phyloP scores from a whole-genome alignment of 2,113 vertebrate species.

The Sciurus niger region DNA sequence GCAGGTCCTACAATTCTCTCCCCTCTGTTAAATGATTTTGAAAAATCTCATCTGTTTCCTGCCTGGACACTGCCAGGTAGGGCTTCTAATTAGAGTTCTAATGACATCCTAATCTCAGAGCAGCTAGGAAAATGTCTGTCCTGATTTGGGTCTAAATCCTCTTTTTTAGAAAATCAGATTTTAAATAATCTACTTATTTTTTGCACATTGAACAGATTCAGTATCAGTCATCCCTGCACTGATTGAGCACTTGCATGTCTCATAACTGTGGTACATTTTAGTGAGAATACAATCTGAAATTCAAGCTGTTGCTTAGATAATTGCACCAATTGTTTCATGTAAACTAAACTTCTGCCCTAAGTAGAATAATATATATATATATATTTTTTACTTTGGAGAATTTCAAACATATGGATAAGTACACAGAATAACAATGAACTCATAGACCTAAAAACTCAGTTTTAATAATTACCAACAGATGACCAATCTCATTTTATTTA shows the following conservation, averaged over 20 bases:
- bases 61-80: background rate
- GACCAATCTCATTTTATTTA: background rate
- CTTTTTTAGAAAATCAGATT: conserved; percentile 69
- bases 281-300: background rate
- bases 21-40: conserved; percentile 17
- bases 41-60: conserved; percentile 30
- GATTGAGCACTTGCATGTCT: conserved; percentile 12
- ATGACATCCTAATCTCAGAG: conserved; percentile 65
- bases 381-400: background rate
- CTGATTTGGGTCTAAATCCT: conserved; percentile 64
- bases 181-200: conserved; percentile 50
- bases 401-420: conserved; percentile 30
- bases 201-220: background rate
- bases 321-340: conserved; percentile 30
- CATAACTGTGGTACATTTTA: background rate
- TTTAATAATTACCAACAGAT: background rate
- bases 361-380: background rate
- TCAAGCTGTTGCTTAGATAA: conserved; percentile 20
- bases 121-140: conserved; percentile 66
- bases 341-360: background rate
- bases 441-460: background rate
- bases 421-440: background rate
- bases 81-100: conserved; percentile 65
- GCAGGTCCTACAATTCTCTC: background rate
- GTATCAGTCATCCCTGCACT: background rate